Base-by-base conservation (phyloP, 2,888 invertebrate genomes). In the Notodonta dromedarius region DNA sequence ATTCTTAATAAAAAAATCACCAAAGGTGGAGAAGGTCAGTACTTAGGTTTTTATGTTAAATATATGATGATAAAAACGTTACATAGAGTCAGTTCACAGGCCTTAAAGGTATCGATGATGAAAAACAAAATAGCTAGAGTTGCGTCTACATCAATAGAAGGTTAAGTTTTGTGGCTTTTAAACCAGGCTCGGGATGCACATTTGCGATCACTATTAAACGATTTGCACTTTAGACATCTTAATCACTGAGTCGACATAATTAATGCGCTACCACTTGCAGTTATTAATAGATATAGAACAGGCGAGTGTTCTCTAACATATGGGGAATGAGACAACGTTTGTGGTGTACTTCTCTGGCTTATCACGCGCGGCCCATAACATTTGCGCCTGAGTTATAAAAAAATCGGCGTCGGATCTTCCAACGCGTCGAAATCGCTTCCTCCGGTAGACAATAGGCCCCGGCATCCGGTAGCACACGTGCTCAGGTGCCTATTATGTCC, bases 381-480 rank as follows among this genome's bases (percentile, higher is more conserved):
- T 69, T 70, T 73, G 68, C 71, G 72, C 44, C 66, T 73, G 74
- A 77, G 77, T 76, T 69, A 74, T 12, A 55, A 75, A 88, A 86
- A 90, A 87, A 87, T 86, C 86, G 84, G 84, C 86, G 87, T 88
- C 86, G 80, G 79, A 89, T 91, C 89, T 88, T 87, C 84, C 82
- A 86, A 84, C 83, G 86, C 89, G 88, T 88, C 89, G 80, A 88
- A 91, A 91, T 90, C 87, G 88, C 86, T 93, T 93, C 93, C 92
- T 93, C 86, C 82, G 83, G 82, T 82, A 91, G 87, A 93, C 93
- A 93, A 93, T 93, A 78, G 91, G 82, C 79, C 82, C 24, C 80
- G 82, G 83, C 89, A 93, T 93, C 93, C 93, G 93, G 93, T 78
- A 77, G 87, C 85, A 92, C 93, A 93, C 93, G 93, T 93, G 93